Evolutionary conservation across 2,797 vertebrate genomes (phyloP).

Genomic region (Microctenopoma lineatum): DNA sequence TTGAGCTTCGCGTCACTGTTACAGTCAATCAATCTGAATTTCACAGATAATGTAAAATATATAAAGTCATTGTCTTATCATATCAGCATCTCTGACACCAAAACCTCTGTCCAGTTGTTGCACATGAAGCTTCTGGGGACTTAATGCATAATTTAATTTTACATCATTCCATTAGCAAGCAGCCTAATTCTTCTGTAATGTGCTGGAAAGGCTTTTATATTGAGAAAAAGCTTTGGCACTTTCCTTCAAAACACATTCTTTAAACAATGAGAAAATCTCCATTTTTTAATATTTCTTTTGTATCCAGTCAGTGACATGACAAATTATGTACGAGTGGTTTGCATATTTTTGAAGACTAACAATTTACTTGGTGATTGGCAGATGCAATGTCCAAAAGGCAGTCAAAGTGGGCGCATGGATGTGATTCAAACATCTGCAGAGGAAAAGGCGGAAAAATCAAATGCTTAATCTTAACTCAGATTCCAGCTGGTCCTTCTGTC

Average conservation of each 20-base stretch:
- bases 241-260: constrained; percentile 10
- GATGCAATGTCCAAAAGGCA: constrained; percentile 25
- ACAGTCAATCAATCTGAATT: not conserved
- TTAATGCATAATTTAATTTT: not conserved
- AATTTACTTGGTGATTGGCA: constrained; percentile 21
- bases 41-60: constrained; percentile 1
- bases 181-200: constrained; percentile 19
- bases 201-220: constrained; percentile 1
- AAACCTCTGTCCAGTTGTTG: constrained; percentile 36
- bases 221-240: constrained; percentile 15
- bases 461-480: constrained; percentile 39
- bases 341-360: constrained; percentile 33
- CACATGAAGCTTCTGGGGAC: constrained; percentile 8
- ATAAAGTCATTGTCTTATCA: constrained; percentile 38
- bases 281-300: not conserved
- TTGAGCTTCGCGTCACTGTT: not conserved
- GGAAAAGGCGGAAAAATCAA: constrained; percentile 23
- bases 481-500: constrained; percentile 54
- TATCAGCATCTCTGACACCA: constrained; percentile 36
- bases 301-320: constrained; percentile 11
- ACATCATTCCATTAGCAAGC: constrained; percentile 12
- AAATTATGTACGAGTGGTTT: constrained; percentile 10
- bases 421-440: constrained; percentile 38
- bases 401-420: constrained; percentile 23
- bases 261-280: constrained; percentile 19